phyloP scores from a whole-genome alignment of 2,888 invertebrate genomes.

The Tipula helvola region DNA sequence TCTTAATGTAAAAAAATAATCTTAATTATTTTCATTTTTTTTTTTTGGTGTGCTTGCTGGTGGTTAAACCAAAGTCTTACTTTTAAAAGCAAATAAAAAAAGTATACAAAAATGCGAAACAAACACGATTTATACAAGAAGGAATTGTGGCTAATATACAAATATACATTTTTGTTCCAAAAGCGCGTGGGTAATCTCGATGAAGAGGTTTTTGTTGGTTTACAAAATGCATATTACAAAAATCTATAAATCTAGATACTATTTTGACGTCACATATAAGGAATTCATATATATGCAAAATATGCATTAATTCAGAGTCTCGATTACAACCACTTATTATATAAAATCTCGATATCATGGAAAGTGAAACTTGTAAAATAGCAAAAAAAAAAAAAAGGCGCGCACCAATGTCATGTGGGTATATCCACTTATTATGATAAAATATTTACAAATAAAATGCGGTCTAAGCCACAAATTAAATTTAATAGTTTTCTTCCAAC shows the following conservation, averaged over 20 bases:
- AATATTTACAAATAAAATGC: neutral
- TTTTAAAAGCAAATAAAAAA: neutral
- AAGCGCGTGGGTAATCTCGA: neutral
- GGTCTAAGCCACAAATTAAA: neutral
- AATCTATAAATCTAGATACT: neutral
- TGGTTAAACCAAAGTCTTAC: neutral
- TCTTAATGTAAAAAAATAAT: neutral
- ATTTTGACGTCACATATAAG: neutral
- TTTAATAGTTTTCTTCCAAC: neutral
- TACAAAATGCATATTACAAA: neutral
- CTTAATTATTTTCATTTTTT: neutral
- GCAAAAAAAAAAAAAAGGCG: neutral
- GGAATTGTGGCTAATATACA: neutral
- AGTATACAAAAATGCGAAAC: neutral
- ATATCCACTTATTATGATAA: neutral
- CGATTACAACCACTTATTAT: neutral
- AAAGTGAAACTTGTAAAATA: neutral
- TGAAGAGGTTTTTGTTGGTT: neutral
- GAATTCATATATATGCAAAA: neutral
- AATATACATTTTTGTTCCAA: neutral
- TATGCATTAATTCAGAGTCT: neutral
- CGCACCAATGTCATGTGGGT: neutral
- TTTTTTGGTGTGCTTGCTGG: neutral
- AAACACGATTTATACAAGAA: neutral
- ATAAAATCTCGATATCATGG: neutral